Conservation (phyloP, 2,113 vertebrate genomes). For the Periophthalmodon schlosseri region DNA sequence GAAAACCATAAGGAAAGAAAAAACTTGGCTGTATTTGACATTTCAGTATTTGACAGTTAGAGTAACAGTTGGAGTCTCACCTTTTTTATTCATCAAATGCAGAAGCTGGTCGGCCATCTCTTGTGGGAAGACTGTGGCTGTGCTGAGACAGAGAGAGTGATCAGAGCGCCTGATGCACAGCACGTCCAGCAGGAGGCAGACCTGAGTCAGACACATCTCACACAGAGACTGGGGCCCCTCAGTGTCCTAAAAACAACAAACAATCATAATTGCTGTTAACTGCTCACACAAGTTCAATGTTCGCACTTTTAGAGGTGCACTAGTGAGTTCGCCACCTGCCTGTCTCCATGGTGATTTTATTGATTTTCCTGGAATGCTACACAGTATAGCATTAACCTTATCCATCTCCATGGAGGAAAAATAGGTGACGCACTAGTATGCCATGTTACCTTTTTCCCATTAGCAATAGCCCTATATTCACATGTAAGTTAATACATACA, state of each 20-base stretch:
- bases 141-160: slow-evolving; percentile 85
- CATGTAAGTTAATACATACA: background rate
- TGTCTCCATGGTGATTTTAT: too few relatives aligned
- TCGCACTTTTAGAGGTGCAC: too few relatives aligned
- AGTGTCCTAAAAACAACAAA: slow-evolving; percentile 78
- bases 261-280: background rate
- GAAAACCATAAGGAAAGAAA: too few relatives aligned
- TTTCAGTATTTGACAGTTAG: background rate
- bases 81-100: slow-evolving; percentile 85
- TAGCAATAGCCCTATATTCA: too few relatives aligned
- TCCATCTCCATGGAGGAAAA: background rate
- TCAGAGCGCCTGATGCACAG: slow-evolving; percentile 87
- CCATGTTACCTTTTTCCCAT: background rate
- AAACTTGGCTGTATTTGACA: background rate
- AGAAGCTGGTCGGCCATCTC: slow-evolving; percentile 91
- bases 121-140: slow-evolving; percentile 88
- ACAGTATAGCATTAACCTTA: background rate
- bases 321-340: too few relatives aligned
- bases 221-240: slow-evolving; percentile 83
- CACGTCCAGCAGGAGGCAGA: slow-evolving; percentile 85
- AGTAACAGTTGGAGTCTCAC: slow-evolving; percentile 66
- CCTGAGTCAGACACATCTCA: slow-evolving; percentile 87
- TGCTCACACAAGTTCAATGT: too few relatives aligned
- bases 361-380: too few relatives aligned
- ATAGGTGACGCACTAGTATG: background rate